Conservation (phyloP, 1,140 invertebrate species). For the Zaprionus inermis region DNA sequence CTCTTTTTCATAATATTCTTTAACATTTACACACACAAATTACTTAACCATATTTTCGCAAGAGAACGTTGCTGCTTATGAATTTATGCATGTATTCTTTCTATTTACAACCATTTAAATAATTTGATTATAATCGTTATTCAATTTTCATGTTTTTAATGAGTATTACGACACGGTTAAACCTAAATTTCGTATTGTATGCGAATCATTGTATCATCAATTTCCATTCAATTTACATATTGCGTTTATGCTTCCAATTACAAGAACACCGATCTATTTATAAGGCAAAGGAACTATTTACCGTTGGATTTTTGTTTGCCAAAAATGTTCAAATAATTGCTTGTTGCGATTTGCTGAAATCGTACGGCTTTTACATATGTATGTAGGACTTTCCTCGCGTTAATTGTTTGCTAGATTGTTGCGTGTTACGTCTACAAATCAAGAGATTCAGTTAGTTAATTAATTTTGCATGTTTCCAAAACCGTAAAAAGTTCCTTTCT, state of each 20-base stretch:
- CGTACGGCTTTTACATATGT: conserved; percentile 20
- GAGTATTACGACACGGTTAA: conserved; percentile 16
- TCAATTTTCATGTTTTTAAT: not conserved
- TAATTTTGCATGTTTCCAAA: conserved; percentile 75
- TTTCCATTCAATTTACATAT: conserved; percentile 38
- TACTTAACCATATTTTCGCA: conserved; percentile 43
- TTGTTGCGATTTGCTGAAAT: conserved; percentile 43
- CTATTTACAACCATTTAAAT: conserved; percentile 39
- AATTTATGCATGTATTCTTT: not conserved
- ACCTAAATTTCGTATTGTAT: conserved; percentile 12
- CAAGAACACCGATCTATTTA: conserved; percentile 56
- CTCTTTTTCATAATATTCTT: conserved; percentile 21
- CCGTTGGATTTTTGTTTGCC: conserved; percentile 82
- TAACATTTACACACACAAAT: conserved; percentile 60
- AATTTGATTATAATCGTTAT: conserved; percentile 37
- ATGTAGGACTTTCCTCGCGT: conserved; percentile 16
- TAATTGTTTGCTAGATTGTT: conserved; percentile 11
- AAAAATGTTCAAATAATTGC: conserved; percentile 75
- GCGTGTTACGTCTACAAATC: conserved; percentile 55
- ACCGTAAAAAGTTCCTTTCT: conserved; percentile 82
- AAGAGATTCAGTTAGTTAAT: conserved; percentile 46
- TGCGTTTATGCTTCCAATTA: conserved; percentile 31
- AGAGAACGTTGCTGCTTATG: conserved; percentile 31
- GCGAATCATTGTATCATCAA: not conserved
- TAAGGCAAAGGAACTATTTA: conserved; percentile 81